These are phyloP conservation scores for Xenus cinereus DNA, from an alignment of 2,113 vertebrate genomes.

Conservation along the genomic window DNA sequence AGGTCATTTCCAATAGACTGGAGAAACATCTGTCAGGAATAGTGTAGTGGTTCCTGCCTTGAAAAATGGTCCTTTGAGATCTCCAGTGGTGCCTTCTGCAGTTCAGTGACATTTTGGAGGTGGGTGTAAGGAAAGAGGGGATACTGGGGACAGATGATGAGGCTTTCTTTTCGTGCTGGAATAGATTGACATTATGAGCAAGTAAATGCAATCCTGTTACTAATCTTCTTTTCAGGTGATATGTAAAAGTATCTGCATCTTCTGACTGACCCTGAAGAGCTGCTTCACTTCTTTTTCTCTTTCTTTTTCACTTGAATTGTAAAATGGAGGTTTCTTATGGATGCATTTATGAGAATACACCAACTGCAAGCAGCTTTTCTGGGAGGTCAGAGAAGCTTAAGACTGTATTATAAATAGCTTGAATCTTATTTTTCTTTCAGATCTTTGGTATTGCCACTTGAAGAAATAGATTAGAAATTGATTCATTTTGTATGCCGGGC, in stretches of 20 bases:
- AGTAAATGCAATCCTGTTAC: neutral
- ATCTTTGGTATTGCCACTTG: neutral
- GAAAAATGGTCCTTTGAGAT: neutral
- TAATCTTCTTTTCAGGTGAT: neutral
- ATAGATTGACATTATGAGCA: neutral
- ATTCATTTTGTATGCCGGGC: neutral
- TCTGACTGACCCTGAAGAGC: neutral
- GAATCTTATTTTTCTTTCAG: neutral
- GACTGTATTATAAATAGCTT: neutral
- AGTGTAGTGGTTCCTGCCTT: neutral
- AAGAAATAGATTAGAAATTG: neutral
- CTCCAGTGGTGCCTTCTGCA: neutral
- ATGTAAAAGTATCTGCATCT: neutral
- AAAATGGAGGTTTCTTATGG: neutral
- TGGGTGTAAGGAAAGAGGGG: neutral
- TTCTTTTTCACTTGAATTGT: neutral
- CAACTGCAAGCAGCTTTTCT: neutral
- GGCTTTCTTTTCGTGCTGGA: neutral
- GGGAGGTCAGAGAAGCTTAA: neutral
- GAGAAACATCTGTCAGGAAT: neutral
- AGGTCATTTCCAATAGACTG: neutral
- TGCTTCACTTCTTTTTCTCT: neutral
- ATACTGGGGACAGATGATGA: neutral
- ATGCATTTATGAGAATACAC: neutral
- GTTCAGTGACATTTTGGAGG: neutral